A percentile compares a stretch with the other conserved stretches of the same genome.
Conservation (phyloP, 2,797 vertebrate genomes). For the Tenualosa ilisha region DNA sequence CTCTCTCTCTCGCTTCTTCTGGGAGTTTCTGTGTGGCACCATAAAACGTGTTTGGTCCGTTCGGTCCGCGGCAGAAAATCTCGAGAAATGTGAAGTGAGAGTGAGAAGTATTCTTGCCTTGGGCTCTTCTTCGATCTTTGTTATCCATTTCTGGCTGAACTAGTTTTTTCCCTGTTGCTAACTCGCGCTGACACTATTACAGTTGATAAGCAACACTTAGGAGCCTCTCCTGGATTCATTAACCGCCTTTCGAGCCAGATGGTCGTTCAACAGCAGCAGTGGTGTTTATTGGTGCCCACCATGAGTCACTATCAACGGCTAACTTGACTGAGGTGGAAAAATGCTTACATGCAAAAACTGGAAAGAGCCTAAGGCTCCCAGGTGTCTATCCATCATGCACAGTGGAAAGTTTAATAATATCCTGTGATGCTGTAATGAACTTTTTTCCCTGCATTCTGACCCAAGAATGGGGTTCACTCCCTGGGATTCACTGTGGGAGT, state of each 20-base stretch:
- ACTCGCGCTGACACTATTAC: not conserved
- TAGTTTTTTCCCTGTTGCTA: not conserved
- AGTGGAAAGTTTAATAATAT: slow-evolving; percentile 15
- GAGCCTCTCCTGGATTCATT: not conserved
- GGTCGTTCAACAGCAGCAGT: slow-evolving; percentile 29
- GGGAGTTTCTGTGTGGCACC: slow-evolving; percentile 4
- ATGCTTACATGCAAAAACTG: slow-evolving; percentile 4
- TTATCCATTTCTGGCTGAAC: not conserved
- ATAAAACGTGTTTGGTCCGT: too few species aligned
- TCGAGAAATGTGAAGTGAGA: not conserved
- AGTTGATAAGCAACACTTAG: not conserved
- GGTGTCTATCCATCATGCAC: slow-evolving; percentile 4
- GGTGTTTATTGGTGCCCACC: slow-evolving; percentile 1
- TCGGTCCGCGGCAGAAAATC: too few species aligned
- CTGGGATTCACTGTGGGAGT: not conserved
- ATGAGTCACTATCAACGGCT: not conserved
- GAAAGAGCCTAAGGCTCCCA: not conserved
- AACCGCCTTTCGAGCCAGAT: not conserved
- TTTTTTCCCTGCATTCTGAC: not conserved
- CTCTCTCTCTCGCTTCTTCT: slow-evolving; percentile 23
- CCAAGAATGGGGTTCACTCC: not conserved
- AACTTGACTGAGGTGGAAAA: not conserved
- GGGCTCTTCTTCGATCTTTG: not conserved
- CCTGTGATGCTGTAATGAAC: not conserved
- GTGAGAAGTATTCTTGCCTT: not conserved